These are phyloP conservation scores for Cheiracanthium punctorium DNA, from an alignment of 2,888 invertebrate genomes.

Conservation along the genomic window DNA sequence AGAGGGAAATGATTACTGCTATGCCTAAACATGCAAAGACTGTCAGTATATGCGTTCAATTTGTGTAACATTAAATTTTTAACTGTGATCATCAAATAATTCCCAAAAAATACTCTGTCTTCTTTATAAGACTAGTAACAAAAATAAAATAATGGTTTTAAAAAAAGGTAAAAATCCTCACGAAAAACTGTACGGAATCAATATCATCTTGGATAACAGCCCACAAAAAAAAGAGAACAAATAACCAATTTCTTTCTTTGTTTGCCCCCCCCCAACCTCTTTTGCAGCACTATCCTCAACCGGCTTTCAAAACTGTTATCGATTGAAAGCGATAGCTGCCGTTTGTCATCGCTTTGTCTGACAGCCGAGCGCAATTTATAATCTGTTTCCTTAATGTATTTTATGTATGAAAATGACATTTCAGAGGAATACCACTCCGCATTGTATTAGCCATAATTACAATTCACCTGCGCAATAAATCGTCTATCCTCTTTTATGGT, in stretches of 20 bases:
- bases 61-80: too few relatives aligned
- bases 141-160: background rate
- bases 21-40: too few relatives aligned
- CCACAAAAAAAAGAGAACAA: background rate
- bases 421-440: background rate
- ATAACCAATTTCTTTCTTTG: background rate
- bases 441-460: background rate
- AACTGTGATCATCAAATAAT: too few relatives aligned
- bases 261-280: too few relatives aligned
- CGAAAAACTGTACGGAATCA: background rate
- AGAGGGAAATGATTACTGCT: too few relatives aligned
- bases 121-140: too few relatives aligned
- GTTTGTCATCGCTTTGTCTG: conserved; percentile 6
- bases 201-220: background rate
- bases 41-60: too few relatives aligned
- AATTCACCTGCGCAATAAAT: too few relatives aligned
- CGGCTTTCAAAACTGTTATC: background rate
- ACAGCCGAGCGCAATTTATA: background rate
- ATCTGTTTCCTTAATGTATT: conserved; percentile 3
- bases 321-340: conserved; percentile 2
- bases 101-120: too few relatives aligned
- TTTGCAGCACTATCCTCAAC: background rate
- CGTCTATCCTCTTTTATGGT: too few relatives aligned
- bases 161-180: background rate
- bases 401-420: background rate